phyloP scores from a whole-genome alignment of 2,797 vertebrate genomes.

The Micropoecilia bifurca region DNA sequence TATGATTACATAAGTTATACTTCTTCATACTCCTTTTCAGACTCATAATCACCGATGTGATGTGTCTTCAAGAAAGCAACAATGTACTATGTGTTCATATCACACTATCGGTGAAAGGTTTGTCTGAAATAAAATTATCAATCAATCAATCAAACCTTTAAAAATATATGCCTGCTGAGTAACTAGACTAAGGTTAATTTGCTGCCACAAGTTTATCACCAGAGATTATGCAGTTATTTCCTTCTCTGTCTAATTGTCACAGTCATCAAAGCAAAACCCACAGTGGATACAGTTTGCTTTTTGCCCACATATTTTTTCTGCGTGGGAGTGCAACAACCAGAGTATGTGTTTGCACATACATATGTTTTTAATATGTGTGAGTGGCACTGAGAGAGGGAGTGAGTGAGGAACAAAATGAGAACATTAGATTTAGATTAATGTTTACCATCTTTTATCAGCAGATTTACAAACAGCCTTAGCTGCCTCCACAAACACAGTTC shows the following conservation, averaged over 20 bases:
- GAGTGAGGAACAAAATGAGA: constrained; percentile 53
- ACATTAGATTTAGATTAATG: constrained; percentile 33
- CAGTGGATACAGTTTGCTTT: constrained; percentile 62
- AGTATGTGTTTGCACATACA: constrained; percentile 48
- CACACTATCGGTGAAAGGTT: no score
- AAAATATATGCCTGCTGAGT: neutral
- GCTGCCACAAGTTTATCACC: neutral
- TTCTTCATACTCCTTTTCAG: no score
- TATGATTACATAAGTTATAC: no score
- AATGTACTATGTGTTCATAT: no score
- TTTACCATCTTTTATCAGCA: constrained; percentile 33
- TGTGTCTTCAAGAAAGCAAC: no score
- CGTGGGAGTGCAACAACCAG: constrained; percentile 53
- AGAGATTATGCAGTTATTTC: constrained; percentile 21
- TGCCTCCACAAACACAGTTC: constrained; percentile 14
- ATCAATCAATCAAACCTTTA: no score
- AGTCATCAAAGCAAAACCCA: constrained; percentile 57
- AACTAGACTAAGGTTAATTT: neutral
- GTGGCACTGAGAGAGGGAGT: constrained; percentile 40
- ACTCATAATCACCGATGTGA: no score
- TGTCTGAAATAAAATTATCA: no score
- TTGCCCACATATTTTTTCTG: constrained; percentile 58
- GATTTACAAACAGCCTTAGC: constrained; percentile 22
- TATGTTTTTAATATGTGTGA: constrained; percentile 37
- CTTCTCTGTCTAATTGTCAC: constrained; percentile 42